phyloP scores from a whole-genome alignment of 1,140 invertebrate genomes.

The Tribolium castaneum region DNA sequence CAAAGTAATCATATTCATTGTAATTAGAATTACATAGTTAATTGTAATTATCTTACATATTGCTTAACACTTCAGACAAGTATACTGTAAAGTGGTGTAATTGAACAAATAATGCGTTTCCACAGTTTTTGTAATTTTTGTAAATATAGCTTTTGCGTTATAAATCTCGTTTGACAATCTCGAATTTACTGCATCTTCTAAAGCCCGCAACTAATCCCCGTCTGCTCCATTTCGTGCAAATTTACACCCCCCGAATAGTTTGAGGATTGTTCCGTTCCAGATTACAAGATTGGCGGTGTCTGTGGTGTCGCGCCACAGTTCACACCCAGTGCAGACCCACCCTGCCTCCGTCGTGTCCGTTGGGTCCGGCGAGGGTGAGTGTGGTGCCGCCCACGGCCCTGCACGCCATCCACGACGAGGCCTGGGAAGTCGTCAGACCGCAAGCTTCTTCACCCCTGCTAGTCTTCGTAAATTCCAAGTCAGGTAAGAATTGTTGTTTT shows the following conservation, averaged over 20 bases:
- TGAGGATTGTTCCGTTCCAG: constrained; percentile 64
- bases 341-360: constrained; percentile 79
- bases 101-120: no score
- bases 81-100: no score
- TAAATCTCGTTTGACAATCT: background rate
- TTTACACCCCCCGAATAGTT: background rate
- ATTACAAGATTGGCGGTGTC: constrained; percentile 94
- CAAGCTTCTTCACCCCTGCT: constrained; percentile 82
- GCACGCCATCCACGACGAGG: constrained; percentile 89
- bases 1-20: no score
- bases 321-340: constrained; percentile 88
- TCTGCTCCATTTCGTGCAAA: background rate
- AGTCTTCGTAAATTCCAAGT: constrained; percentile 98
- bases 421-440: constrained; percentile 88
- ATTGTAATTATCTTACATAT: no score
- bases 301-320: constrained; percentile 95
- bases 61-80: no score
- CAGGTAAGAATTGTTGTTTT: constrained; percentile 65
- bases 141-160: no score
- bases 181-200: background rate
- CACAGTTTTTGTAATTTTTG: no score
- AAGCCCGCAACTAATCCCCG: background rate
- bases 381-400: constrained; percentile 93
- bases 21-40: no score
- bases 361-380: constrained; percentile 89